phyloP scores from a whole-genome alignment of 2,888 invertebrate species.

The Dryomyza anilis region DNA sequence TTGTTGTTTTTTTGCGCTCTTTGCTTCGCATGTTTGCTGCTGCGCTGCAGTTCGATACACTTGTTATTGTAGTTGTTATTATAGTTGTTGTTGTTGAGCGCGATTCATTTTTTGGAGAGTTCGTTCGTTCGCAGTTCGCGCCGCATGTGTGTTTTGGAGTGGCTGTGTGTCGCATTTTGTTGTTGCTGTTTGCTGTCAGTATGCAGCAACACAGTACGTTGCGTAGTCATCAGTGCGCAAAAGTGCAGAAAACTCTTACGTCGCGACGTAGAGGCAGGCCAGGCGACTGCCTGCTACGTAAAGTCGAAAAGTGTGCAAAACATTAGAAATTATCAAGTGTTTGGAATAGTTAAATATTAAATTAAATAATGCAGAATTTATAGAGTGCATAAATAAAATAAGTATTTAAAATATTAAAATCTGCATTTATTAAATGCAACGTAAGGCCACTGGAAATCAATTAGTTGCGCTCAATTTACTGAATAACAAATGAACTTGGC shows the following conservation, averaged over 20 bases:
- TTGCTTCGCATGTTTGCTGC: too few species aligned
- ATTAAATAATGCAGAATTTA: too few species aligned
- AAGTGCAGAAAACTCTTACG: constrained; percentile 1
- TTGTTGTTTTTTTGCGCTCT: constrained; percentile 40
- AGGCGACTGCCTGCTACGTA: too few species aligned
- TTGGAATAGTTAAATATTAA: too few species aligned
- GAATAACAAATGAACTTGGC: constrained; percentile 19
- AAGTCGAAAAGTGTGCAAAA: too few species aligned
- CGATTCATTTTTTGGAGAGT: constrained; percentile 40
- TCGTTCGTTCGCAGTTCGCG: constrained; percentile 17
- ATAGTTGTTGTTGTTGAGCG: constrained; percentile 36
- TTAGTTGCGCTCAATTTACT: constrained; percentile 12
- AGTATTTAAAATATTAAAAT: too few species aligned
- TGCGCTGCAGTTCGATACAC: too few species aligned
- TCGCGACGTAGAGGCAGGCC: too few species aligned
- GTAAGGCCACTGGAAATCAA: neutral
- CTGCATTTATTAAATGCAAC: too few species aligned
- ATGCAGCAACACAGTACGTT: constrained; percentile 1
- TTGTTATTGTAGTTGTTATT: too few species aligned
- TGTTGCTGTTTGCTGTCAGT: constrained; percentile 9
- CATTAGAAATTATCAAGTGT: too few species aligned
- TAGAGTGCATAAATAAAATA: too few species aligned
- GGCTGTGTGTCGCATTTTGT: constrained; percentile 18
- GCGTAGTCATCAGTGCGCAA: constrained; percentile 21
- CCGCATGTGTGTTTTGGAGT: constrained; percentile 16